Conservation (phyloP, 1,140 invertebrate species). For the Trypoxylus dichotomus region DNA sequence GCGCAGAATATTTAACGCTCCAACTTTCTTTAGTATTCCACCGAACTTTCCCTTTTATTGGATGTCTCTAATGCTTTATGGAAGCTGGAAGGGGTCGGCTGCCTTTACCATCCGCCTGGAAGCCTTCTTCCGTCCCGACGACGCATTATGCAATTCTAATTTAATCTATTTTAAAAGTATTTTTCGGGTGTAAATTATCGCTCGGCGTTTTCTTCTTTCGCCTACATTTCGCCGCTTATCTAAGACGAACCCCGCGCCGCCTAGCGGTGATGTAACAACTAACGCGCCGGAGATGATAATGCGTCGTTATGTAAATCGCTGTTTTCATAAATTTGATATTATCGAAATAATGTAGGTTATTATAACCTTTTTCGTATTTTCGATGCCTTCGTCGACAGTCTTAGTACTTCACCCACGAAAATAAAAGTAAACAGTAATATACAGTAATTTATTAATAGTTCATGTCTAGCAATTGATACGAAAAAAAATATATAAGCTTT, state of each 20-base stretch:
- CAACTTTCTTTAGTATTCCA: conserved; percentile 25
- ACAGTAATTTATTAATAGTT: too few relatives aligned
- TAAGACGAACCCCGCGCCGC: background rate
- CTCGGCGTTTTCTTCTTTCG: background rate
- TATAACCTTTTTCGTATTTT: background rate
- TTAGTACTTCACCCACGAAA: too few relatives aligned
- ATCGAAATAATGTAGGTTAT: background rate
- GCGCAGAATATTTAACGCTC: conserved; percentile 4
- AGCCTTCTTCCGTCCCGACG: background rate
- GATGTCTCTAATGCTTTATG: conserved; percentile 16
- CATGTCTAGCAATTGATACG: too few relatives aligned
- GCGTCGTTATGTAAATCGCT: background rate
- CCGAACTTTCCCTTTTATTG: conserved; percentile 28
- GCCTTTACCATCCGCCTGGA: background rate
- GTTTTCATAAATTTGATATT: background rate
- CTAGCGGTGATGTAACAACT: background rate
- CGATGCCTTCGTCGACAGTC: too few relatives aligned
- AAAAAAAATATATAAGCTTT: too few relatives aligned
- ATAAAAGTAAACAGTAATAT: too few relatives aligned
- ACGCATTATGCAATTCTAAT: conserved; percentile 28
- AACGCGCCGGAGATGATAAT: background rate
- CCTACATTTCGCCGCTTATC: background rate
- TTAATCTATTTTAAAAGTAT: conserved; percentile 30
- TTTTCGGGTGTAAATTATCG: background rate
- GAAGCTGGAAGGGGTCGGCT: background rate